phyloP scores from a whole-genome alignment of 2,113 vertebrate genomes.

The Gyps fulvus region DNA sequence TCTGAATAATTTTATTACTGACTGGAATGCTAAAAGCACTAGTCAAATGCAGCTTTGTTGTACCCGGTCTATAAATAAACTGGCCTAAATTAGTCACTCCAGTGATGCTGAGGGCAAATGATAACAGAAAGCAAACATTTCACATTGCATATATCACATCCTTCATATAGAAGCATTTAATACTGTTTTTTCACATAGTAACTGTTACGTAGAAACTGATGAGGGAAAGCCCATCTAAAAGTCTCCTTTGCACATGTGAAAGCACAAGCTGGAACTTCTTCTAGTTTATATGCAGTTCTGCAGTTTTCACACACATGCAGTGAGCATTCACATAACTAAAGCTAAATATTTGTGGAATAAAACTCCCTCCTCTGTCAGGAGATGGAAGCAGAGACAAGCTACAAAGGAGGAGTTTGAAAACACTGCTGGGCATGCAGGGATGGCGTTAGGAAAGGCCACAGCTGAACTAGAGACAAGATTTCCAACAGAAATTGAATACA shows the following conservation, averaged over 20 bases:
- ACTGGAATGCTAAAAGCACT: background rate
- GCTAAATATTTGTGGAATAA: background rate
- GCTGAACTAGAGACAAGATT: background rate
- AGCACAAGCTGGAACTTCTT: background rate
- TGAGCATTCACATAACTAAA: background rate
- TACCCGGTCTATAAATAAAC: background rate
- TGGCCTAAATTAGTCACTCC: background rate
- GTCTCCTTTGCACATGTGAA: background rate
- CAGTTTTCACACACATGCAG: background rate
- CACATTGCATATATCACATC: background rate
- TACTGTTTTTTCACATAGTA: background rate
- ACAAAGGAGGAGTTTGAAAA: background rate
- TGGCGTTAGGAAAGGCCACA: background rate
- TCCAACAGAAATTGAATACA: background rate
- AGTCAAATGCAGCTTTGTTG: background rate
- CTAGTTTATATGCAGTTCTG: background rate
- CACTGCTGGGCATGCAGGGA: background rate
- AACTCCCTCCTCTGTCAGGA: slow-evolving; percentile 24
- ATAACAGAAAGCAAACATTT: background rate
- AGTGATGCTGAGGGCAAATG: background rate
- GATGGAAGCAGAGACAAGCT: slow-evolving; percentile 25
- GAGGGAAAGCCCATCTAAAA: background rate
- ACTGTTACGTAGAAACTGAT: background rate
- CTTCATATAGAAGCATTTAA: background rate
- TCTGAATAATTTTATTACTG: background rate